Base-by-base conservation (phyloP, 2,888 invertebrate genomes). In the Eupithecia dodoneata region DNA sequence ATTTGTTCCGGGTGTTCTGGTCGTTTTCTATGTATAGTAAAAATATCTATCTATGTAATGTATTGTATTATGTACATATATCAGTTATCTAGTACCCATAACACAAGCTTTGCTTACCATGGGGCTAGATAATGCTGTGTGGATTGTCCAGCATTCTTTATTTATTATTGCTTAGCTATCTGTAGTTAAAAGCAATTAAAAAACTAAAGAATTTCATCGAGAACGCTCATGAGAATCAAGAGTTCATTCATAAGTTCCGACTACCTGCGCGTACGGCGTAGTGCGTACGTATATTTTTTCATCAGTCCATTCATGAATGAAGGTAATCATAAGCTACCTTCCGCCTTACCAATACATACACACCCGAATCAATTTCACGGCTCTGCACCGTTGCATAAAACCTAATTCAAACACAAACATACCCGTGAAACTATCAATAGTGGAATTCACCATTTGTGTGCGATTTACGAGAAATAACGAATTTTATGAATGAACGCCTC, bases 351-450 rank as follows among this genome's bases (percentile, higher is more conserved):
- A 86, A 90, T 88, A 84, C 84, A 90, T 88, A 84, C 84, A 74
- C 79, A 83, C 84, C 84, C 85, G 85, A 92, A 92, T 92, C 93
- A 94, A 95, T 95, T 95, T 93, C 87, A 94, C 91, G 93, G 90
- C 86, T 86, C 89, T 79, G 88, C 91, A 87, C 90, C 89, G 89
- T 94, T 94, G 94, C 94, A 94, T 94, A 93, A 93, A 93, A 92
- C 91, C 86, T 84, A 89, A 88, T 88, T 88, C 86, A 85, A 88
- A 90, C 87, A 89, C 87, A 90, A 91, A 89, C 87, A 87, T 80
- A 83, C 85, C 84, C 86, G 85, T 87, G 87, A 88, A 87, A 80
- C 69, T 80, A 84, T 86, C 85, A 85, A 89, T 85, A 84, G 84
- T 76, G 70, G 79, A 85, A 86, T 89, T 86, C 82, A 81, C 80